These are phyloP conservation scores for Prunella himalayana DNA, from an alignment of 2,113 vertebrate species.

Conservation along the genomic window DNA sequence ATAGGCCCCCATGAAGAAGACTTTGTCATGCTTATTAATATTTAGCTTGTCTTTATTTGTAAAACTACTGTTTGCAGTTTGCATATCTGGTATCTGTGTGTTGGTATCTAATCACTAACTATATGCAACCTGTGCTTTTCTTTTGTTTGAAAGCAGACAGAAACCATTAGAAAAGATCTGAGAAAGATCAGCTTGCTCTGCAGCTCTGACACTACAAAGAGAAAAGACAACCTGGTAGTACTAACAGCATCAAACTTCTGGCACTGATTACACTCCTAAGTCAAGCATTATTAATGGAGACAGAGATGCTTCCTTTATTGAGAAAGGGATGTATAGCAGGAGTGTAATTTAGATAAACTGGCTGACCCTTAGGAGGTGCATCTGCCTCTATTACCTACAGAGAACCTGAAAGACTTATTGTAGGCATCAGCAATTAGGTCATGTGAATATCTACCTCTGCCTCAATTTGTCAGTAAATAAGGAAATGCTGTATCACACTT, in stretches of 20 bases:
- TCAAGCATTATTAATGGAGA: background rate
- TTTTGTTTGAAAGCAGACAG: slow-evolving; percentile 1
- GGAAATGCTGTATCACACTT: background rate
- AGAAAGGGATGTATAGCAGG: background rate
- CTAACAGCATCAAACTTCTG: background rate
- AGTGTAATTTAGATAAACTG: background rate
- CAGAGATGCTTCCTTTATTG: background rate
- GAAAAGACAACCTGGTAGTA: background rate
- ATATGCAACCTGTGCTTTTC: background rate
- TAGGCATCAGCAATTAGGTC: background rate
- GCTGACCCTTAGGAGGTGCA: background rate
- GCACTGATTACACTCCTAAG: background rate
- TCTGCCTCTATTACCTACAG: background rate
- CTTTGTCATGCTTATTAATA: background rate
- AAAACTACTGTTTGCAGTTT: background rate
- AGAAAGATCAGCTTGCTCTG: background rate
- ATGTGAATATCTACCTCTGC: background rate
- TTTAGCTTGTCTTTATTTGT: background rate
- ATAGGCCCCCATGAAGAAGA: background rate
- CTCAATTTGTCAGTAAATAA: background rate
- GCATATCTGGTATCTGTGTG: background rate
- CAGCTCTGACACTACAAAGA: slow-evolving; percentile 3
- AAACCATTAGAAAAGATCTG: background rate
- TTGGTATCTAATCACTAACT: background rate
- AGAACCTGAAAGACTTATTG: background rate